phyloP scores from a whole-genome alignment of 2,888 invertebrate genomes.

The Nephrotoma appendiculata region DNA sequence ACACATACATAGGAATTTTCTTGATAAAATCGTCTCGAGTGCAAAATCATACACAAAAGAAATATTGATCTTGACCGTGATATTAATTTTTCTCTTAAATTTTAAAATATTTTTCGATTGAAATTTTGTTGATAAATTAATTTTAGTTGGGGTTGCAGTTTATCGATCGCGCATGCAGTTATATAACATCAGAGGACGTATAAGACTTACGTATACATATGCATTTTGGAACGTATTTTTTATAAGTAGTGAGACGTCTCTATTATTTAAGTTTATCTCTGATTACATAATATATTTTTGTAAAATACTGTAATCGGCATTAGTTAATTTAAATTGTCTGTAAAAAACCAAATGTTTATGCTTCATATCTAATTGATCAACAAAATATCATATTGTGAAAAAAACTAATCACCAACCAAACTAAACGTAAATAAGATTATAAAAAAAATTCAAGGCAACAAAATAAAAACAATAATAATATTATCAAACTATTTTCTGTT shows the following conservation, averaged over 20 bases:
- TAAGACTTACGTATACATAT: too few species aligned
- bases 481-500: not conserved
- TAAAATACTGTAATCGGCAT: too few species aligned
- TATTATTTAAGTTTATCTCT: too few species aligned
- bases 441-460: not conserved
- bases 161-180: too few species aligned
- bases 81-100: not conserved
- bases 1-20: not conserved
- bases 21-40: not conserved
- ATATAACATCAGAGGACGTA: too few species aligned
- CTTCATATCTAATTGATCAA: too few species aligned
- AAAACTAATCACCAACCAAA: not conserved
- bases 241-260: too few species aligned
- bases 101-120: not conserved
- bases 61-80: not conserved
- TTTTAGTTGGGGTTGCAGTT: too few species aligned
- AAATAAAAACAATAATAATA: not conserved
- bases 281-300: too few species aligned
- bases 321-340: too few species aligned
- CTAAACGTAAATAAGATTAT: not conserved
- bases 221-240: too few species aligned
- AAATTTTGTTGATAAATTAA: not conserved
- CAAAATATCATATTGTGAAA: not conserved
- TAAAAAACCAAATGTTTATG: too few species aligned
- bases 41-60: not conserved